A percentile compares a stretch with the other conserved stretches of the same genome.
Conservation (phyloP, 2,888 invertebrate genomes). For the Polydrusus pterygomalis region DNA sequence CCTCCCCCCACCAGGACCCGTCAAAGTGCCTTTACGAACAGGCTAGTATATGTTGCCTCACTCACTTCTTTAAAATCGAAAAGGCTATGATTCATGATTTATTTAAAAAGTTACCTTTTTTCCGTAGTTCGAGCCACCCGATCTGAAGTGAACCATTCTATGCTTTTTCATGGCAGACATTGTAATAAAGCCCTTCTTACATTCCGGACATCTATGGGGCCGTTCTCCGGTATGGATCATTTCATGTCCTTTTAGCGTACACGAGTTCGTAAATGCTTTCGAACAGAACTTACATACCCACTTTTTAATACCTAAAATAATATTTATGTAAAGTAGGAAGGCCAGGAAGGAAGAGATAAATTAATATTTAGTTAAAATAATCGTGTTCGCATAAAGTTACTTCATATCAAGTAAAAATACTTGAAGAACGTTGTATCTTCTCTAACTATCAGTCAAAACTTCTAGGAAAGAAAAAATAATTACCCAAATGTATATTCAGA, state of each 20-base stretch:
- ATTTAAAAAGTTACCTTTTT: slow-evolving; percentile 42
- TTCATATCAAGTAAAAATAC: no score
- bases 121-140: slow-evolving; percentile 14
- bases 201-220: slow-evolving; percentile 50
- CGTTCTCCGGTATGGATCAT: slow-evolving; percentile 54
- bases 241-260: slow-evolving; percentile 51
- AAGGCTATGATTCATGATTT: no score
- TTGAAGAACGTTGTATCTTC: no score
- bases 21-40: no score
- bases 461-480: background rate
- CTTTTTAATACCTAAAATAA: slow-evolving; percentile 50
- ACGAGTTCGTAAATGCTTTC: slow-evolving; percentile 52
- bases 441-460: no score
- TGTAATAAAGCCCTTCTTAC: slow-evolving; percentile 53
- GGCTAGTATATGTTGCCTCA: no score
- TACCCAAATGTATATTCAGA: slow-evolving; percentile 53
- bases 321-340: no score
- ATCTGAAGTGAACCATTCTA: slow-evolving; percentile 45
- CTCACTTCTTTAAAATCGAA: no score
- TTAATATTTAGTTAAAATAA: no score
- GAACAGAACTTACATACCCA: slow-evolving; percentile 51
- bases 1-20: no score
- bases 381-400: no score
- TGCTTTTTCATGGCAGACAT: slow-evolving; percentile 55
- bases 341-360: no score